These are phyloP conservation scores for Procambarus virginalis DNA, from an alignment of 1,140 invertebrate species.

Conservation along the genomic window DNA sequence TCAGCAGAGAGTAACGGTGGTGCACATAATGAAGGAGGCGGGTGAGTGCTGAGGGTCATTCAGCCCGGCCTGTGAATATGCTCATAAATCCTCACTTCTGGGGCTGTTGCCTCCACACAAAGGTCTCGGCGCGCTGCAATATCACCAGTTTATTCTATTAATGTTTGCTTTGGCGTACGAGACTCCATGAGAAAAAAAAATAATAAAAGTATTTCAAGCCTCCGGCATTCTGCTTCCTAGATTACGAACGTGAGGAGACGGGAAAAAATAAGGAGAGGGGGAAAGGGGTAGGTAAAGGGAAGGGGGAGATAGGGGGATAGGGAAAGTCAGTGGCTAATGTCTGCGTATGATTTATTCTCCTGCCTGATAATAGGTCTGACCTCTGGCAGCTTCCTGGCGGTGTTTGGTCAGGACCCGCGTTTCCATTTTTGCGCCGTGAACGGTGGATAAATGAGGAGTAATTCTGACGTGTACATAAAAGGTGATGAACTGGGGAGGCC, in stretches of 20 bases:
- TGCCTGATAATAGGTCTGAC: background rate
- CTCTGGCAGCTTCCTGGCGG: background rate
- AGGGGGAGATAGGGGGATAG: too few species aligned
- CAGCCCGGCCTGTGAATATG: background rate
- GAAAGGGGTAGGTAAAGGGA: too few species aligned
- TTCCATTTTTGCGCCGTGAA: background rate
- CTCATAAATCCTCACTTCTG: background rate
- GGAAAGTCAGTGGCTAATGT: too few species aligned
- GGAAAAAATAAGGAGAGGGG: background rate
- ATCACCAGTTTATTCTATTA: background rate
- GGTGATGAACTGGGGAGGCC: background rate
- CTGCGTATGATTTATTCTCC: too few species aligned
- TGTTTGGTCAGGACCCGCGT: background rate
- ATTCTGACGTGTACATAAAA: background rate
- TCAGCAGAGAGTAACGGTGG: background rate
- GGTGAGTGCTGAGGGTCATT: background rate
- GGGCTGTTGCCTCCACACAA: background rate
- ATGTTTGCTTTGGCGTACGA: background rate
- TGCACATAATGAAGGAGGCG: background rate
- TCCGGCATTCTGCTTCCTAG: background rate
- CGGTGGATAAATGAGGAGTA: background rate
- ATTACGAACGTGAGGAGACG: background rate
- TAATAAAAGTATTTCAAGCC: background rate
- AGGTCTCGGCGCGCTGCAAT: background rate
- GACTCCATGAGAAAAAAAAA: background rate